These are phyloP conservation scores for Nerophis ophidion DNA, from an alignment of 2,113 vertebrate genomes.

Conservation along the genomic window DNA sequence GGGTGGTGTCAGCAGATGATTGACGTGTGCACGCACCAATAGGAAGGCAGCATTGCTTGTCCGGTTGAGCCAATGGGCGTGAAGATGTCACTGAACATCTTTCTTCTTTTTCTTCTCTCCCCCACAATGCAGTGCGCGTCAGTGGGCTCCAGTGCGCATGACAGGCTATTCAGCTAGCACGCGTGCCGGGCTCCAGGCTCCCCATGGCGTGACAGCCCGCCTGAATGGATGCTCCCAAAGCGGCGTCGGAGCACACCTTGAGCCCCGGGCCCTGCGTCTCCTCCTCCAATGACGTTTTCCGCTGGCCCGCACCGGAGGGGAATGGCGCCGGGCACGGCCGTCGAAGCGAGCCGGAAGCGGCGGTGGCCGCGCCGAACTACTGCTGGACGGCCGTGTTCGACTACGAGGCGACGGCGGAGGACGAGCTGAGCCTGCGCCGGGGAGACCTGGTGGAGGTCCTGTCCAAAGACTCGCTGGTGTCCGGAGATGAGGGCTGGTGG, in stretches of 20 bases:
- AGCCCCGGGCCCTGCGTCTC: slow-evolving; percentile 51
- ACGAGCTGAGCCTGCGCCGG: slow-evolving; percentile 89
- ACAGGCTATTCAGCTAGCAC: slow-evolving; percentile 26
- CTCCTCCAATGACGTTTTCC: slow-evolving; percentile 49
- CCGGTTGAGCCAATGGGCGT: slow-evolving; percentile 44
- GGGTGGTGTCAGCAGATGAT: slow-evolving; percentile 9
- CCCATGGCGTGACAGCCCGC: slow-evolving; percentile 77
- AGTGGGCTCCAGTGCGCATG: slow-evolving; percentile 18
- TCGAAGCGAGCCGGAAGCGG: slow-evolving; percentile 29
- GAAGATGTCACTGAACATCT: neutral
- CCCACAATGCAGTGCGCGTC: neutral
- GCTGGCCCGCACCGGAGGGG: slow-evolving; percentile 54
- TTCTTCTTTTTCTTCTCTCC: neutral
- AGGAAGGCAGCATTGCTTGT: slow-evolving; percentile 23
- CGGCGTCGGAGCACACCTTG: slow-evolving; percentile 59
- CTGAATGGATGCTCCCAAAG: slow-evolving; percentile 73
- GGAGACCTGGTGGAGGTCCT: slow-evolving; percentile 91
- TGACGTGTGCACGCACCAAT: slow-evolving; percentile 55
- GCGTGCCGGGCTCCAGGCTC: slow-evolving; percentile 60
- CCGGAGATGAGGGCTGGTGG: slow-evolving; percentile 97
- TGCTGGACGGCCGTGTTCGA: slow-evolving; percentile 95
- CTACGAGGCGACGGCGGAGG: slow-evolving; percentile 91
- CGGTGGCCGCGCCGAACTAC: slow-evolving; percentile 12
- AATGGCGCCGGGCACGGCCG: slow-evolving; percentile 35
- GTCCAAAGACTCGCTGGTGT: slow-evolving; percentile 91